These are phyloP conservation scores for Pterostichus niger DNA, from an alignment of 2,888 invertebrate species.

Conservation along the genomic window DNA sequence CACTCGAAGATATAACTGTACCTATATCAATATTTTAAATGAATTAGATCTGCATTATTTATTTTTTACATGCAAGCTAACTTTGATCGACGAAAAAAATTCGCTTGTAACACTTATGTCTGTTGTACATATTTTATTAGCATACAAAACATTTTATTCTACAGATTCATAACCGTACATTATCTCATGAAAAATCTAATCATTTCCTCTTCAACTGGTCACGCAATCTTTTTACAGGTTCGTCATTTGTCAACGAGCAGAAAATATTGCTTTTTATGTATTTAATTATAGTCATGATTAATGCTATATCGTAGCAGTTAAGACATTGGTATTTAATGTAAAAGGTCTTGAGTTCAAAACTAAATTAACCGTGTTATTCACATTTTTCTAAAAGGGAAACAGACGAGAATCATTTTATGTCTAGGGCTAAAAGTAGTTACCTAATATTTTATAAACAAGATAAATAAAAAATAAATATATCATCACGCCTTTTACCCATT, in stretches of 20 bases:
- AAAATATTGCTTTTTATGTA: conserved; percentile 18
- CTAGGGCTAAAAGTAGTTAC: too few species aligned
- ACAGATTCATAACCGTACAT: conserved; percentile 43
- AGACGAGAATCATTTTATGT: neutral
- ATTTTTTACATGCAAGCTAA: conserved; percentile 35
- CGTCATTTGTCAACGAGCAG: conserved; percentile 47
- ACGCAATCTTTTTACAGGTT: conserved; percentile 27
- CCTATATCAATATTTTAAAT: conserved; percentile 45
- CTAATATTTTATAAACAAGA: too few species aligned
- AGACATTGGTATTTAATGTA: conserved; percentile 15
- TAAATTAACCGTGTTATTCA: neutral
- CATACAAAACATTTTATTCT: conserved; percentile 53
- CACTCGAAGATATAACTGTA: conserved; percentile 2
- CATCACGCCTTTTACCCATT: too few species aligned
- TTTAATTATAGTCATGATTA: conserved; percentile 20
- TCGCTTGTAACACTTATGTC: conserved; percentile 23
- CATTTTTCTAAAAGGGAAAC: neutral
- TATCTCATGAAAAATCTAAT: conserved; percentile 50
- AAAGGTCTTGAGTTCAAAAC: conserved; percentile 18
- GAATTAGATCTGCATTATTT: conserved; percentile 37
- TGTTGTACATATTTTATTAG: conserved; percentile 44
- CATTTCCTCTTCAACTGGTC: conserved; percentile 22
- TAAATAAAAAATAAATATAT: too few species aligned
- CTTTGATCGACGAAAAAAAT: conserved; percentile 13
- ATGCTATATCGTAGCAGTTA: neutral